These are phyloP conservation scores for Scaptomyza pallida DNA, from an alignment of 1,140 invertebrate genomes.

Conservation along the genomic window DNA sequence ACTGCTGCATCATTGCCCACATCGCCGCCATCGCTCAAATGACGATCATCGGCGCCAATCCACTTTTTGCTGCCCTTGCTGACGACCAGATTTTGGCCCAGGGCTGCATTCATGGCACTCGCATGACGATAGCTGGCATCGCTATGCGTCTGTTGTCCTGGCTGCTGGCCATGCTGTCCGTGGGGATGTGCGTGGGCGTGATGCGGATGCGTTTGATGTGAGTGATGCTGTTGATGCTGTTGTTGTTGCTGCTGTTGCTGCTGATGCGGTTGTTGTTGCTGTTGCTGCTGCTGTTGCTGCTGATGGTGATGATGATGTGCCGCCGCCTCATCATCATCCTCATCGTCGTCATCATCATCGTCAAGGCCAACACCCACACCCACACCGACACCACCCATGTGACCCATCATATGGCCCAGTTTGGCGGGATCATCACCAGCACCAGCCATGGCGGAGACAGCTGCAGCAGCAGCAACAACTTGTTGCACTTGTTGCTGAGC, in stretches of 20 bases:
- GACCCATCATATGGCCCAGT: conserved; percentile 73
- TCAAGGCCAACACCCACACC: conserved; percentile 54
- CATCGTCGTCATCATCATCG: conserved; percentile 76
- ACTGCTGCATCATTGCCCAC: conserved; percentile 47
- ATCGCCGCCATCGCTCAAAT: conserved; percentile 59
- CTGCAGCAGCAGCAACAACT: conserved; percentile 77
- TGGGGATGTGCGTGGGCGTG: conserved; percentile 37
- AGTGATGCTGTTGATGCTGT: conserved; percentile 39
- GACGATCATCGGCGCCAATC: conserved; percentile 75
- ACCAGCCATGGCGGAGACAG: conserved; percentile 77
- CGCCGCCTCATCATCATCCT: conserved; percentile 57
- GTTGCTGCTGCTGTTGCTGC: conserved; percentile 32
- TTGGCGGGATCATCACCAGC: conserved; percentile 70
- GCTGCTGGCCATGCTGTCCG: conserved; percentile 46
- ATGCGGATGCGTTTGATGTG: conserved; percentile 39
- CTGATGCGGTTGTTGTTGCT: conserved; percentile 12
- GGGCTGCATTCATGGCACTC: conserved; percentile 66
- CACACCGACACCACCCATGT: conserved; percentile 60
- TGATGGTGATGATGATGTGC: conserved; percentile 42
- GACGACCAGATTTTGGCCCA: conserved; percentile 81
- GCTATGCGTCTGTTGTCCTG: conserved; percentile 47
- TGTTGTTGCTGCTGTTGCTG: conserved; percentile 26
- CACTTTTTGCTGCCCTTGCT: conserved; percentile 84
- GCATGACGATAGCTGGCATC: conserved; percentile 64
- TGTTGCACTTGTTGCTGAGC: conserved; percentile 81